Percentiles rank a stretch among this genome's conserved stretches.
phyloP scores from a whole-genome alignment of 2,888 invertebrate species.

The Reticulitermes lucifugus region DNA sequence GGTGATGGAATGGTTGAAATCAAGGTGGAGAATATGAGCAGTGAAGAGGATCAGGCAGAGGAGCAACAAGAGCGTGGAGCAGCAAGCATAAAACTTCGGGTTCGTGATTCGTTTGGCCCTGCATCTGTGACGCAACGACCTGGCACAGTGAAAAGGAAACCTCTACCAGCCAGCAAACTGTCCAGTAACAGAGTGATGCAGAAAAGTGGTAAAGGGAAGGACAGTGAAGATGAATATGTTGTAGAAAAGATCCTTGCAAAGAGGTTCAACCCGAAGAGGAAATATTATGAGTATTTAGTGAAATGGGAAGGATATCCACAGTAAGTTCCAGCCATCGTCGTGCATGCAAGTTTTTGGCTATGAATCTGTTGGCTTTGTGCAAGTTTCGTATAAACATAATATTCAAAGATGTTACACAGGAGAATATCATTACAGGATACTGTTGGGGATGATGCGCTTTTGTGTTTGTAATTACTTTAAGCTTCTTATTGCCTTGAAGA shows the following conservation, averaged over 20 bases:
- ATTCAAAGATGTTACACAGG: too few relatives aligned
- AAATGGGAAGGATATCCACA: conserved; percentile 88
- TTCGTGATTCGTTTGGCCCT: neutral
- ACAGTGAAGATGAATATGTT: conserved; percentile 69
- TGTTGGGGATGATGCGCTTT: too few relatives aligned
- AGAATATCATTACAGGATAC: too few relatives aligned
- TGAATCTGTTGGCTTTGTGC: too few relatives aligned
- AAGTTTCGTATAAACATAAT: too few relatives aligned
- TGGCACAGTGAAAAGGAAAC: conserved; percentile 27
- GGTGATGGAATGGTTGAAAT: conserved; percentile 36
- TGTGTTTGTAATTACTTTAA: too few relatives aligned
- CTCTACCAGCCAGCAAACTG: conserved; percentile 24
- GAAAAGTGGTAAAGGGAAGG: conserved; percentile 39
- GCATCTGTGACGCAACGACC: neutral
- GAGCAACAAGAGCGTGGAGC: neutral
- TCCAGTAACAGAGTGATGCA: conserved; percentile 31
- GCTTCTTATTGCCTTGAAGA: too few relatives aligned
- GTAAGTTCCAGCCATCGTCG: conserved; percentile 64
- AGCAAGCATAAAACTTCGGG: neutral
- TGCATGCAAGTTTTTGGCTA: too few relatives aligned
- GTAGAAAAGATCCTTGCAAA: conserved; percentile 89
- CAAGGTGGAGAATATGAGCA: conserved; percentile 27
- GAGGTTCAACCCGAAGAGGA: conserved; percentile 81
- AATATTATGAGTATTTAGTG: conserved; percentile 84
- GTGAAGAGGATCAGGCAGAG: conserved; percentile 29